A percentile compares a stretch with the other conserved stretches of the same genome.
These are phyloP conservation scores for Labeo rohita DNA, from an alignment of 2,113 vertebrate species.

Conservation along the genomic window DNA sequence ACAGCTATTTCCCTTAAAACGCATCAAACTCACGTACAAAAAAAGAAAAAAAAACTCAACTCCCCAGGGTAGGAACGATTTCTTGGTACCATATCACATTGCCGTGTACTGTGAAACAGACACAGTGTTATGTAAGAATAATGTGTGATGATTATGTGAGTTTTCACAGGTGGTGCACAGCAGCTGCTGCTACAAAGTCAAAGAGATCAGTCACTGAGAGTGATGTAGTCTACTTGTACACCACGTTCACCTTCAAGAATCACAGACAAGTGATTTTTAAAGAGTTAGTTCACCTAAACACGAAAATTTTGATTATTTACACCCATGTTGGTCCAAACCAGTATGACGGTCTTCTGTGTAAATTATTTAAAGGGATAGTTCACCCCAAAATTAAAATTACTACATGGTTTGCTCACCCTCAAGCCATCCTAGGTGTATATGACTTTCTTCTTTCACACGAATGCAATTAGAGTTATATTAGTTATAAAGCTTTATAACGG, in stretches of 20 bases:
- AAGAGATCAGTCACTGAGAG: constrained; percentile 17
- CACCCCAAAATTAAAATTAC: not conserved
- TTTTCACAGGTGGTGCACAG: constrained; percentile 34
- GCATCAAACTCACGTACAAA: not conserved
- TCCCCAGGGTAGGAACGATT: not conserved
- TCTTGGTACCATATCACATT: constrained; percentile 23
- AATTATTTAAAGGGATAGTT: constrained; percentile 2
- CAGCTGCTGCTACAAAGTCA: constrained; percentile 27
- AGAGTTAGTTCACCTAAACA: not conserved
- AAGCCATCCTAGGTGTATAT: no score
- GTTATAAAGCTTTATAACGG: no score
- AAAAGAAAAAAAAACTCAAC: not conserved
- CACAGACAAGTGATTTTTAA: not conserved
- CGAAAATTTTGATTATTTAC: not conserved
- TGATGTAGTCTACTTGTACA: not conserved
- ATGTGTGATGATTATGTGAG: constrained; percentile 26
- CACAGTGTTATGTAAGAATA: constrained; percentile 43
- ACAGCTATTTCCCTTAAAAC: not conserved
- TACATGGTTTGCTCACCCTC: no score
- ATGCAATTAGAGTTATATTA: no score
- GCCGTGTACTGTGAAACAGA: constrained; percentile 33
- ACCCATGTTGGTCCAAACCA: not conserved
- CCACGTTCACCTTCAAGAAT: not conserved
- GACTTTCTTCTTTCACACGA: no score
- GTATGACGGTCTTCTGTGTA: not conserved